These are phyloP conservation scores for Microctenopoma steveboyesi DNA, from an alignment of 2,797 vertebrate genomes.

Conservation along the genomic window DNA sequence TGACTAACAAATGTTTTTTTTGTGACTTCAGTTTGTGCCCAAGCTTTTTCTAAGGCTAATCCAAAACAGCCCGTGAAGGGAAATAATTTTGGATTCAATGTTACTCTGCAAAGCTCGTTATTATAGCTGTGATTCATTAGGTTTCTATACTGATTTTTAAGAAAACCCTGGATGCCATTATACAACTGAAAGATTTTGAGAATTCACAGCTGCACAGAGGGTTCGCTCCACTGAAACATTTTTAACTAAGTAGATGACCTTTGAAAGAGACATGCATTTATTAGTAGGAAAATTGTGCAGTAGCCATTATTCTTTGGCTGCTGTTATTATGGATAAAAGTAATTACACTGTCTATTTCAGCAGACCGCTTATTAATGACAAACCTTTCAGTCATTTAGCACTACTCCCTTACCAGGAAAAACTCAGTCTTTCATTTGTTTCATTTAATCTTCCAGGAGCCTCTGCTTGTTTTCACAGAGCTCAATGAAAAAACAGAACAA, in stretches of 20 bases:
- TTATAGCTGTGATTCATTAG: no score
- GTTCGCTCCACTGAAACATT: constrained; percentile 20
- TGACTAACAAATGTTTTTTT: no score
- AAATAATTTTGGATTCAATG: no score
- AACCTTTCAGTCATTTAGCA: constrained; percentile 36
- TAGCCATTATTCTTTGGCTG: constrained; percentile 29
- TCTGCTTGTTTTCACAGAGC: constrained; percentile 29
- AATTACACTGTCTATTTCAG: constrained; percentile 38
- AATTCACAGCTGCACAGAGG: neutral
- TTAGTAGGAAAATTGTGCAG: constrained; percentile 7
- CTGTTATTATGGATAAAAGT: constrained; percentile 25
- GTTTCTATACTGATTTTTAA: no score
- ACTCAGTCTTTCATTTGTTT: neutral
- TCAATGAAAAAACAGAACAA: constrained; percentile 16
- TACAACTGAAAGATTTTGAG: neutral
- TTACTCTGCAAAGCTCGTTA: no score
- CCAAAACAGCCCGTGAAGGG: no score
- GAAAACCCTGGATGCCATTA: no score
- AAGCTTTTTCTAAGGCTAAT: no score
- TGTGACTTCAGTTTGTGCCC: no score
- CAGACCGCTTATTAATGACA: constrained; percentile 35
- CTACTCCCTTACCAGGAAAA: neutral
- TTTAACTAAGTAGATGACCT: constrained; percentile 26
- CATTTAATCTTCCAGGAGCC: constrained; percentile 8
- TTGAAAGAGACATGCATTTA: constrained; percentile 21